A percentile compares a stretch with the other conserved stretches of the same genome.
These are phyloP conservation scores for Stenurella melanura DNA, from an alignment of 2,888 invertebrate genomes.

Conservation along the genomic window DNA sequence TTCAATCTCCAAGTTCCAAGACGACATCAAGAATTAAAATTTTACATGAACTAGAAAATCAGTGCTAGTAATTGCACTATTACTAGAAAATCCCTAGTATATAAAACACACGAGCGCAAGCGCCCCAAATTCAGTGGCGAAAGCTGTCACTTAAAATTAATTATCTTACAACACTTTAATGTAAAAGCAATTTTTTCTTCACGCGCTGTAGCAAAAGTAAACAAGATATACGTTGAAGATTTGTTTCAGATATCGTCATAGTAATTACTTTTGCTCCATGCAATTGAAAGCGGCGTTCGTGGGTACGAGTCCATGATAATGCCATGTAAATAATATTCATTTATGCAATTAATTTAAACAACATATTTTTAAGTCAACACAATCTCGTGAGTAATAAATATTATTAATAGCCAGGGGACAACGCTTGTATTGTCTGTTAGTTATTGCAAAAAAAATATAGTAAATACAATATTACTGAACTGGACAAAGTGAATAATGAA, in stretches of 20 bases:
- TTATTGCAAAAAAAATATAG: too few species aligned
- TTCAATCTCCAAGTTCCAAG: too few species aligned
- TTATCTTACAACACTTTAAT: constrained; percentile 2
- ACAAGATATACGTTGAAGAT: constrained; percentile 29
- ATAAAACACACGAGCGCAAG: neutral
- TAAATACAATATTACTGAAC: too few species aligned
- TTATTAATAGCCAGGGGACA: constrained; percentile 14
- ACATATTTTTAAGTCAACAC: constrained; percentile 42
- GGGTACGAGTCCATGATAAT: constrained; percentile 24
- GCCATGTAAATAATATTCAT: constrained; percentile 41
- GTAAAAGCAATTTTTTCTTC: constrained; percentile 1
- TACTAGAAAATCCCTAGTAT: too few species aligned
- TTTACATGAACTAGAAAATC: too few species aligned
- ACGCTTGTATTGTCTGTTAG: too few species aligned
- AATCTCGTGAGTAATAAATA: constrained; percentile 41
- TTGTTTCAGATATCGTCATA: constrained; percentile 28
- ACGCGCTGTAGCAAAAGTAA: constrained; percentile 2
- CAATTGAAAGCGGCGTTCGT: constrained; percentile 29
- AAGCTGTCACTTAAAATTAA: constrained; percentile 15
- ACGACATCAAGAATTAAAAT: too few species aligned
- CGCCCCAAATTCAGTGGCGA: neutral
- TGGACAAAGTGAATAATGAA: too few species aligned
- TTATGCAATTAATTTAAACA: constrained; percentile 43
- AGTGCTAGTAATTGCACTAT: too few species aligned
- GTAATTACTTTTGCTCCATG: constrained; percentile 30